A percentile compares a stretch with the other conserved stretches of the same genome.
These are phyloP conservation scores for Erebia palarica DNA, from an alignment of 2,888 invertebrate species.

Conservation along the genomic window DNA sequence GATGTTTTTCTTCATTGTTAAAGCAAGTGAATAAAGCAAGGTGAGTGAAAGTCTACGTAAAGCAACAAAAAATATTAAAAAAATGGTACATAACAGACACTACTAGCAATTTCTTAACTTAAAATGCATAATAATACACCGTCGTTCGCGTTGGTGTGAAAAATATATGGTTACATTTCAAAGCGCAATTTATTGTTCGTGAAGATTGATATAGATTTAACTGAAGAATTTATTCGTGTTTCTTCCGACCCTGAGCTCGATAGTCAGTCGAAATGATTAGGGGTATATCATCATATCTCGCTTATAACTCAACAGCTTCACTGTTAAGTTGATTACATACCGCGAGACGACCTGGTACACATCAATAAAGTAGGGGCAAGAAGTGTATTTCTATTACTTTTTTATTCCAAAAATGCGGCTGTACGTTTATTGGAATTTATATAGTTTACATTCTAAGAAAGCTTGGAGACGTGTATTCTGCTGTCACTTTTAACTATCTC, in stretches of 20 bases:
- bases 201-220: slow-evolving; percentile 1
- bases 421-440: no score
- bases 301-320: slow-evolving; percentile 25
- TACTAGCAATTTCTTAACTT: background rate
- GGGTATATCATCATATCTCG: slow-evolving; percentile 29
- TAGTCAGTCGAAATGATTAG: slow-evolving; percentile 30
- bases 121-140: background rate
- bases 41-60: no score
- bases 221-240: slow-evolving; percentile 33
- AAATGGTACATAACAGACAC: no score
- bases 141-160: background rate
- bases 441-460: no score
- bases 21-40: no score
- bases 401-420: no score
- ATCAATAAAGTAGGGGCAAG: background rate
- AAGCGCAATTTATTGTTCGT: background rate
- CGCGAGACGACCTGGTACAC: background rate
- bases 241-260: slow-evolving; percentile 34
- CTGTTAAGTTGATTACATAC: slow-evolving; percentile 5
- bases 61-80: no score
- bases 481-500: background rate
- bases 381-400: background rate
- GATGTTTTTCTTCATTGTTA: no score
- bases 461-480: no score
- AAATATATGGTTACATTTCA: background rate